Percentiles rank a stretch among this genome's conserved stretches.
Evolutionary conservation across 1,140 invertebrate genomes (phyloP).

Genomic region (Leptestheria dahalacensis): DNA sequence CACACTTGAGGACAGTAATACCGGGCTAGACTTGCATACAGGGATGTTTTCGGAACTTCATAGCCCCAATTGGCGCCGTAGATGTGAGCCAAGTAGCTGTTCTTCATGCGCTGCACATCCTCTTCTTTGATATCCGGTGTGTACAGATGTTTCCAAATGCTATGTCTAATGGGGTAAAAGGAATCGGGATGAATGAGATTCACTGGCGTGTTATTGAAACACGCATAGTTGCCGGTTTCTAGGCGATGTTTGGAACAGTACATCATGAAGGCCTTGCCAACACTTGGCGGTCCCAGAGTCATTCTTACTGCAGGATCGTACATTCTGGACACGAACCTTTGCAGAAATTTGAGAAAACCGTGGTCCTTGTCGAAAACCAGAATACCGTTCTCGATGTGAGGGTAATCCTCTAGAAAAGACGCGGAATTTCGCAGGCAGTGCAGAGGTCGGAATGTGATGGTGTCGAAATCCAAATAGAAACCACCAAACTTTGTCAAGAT

Average conservation of each 20-base stretch:
- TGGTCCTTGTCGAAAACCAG: background rate
- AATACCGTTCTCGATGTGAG: background rate
- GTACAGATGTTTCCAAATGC: too few relatives aligned
- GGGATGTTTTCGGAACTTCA: background rate
- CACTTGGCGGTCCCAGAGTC: background rate
- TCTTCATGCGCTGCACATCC: too few relatives aligned
- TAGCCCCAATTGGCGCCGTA: background rate
- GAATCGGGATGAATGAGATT: background rate
- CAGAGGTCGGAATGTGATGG: constrained; percentile 30
- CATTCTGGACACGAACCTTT: background rate
- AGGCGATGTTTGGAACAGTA: background rate
- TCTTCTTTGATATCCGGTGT: too few relatives aligned
- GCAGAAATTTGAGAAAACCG: background rate
- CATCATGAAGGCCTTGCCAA: background rate
- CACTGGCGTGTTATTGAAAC: background rate
- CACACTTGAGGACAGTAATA: background rate
- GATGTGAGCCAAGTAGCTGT: background rate
- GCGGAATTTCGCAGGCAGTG: background rate
- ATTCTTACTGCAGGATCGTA: background rate
- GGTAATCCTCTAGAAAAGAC: constrained; percentile 28
- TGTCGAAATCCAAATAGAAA: constrained; percentile 18
- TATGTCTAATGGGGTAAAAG: constrained; percentile 3
- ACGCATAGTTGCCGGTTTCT: background rate
- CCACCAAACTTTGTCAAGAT: constrained; percentile 6
- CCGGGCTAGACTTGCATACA: background rate